phyloP scores from a whole-genome alignment of 2,113 vertebrate genomes.

The Progne subis region DNA sequence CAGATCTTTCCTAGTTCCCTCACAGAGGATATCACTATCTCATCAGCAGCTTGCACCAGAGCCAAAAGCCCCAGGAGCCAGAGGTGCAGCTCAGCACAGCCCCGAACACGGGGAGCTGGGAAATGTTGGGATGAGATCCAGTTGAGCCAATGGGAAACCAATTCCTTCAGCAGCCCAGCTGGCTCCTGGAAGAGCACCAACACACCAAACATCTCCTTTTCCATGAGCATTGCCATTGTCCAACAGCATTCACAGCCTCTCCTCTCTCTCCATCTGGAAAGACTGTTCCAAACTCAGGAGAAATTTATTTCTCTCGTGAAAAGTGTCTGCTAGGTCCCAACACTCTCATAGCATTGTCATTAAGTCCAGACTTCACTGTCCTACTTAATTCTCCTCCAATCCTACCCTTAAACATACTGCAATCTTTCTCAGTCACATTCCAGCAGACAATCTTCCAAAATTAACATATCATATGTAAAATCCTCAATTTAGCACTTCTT shows the following conservation, averaged over 20 bases:
- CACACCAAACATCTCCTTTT: neutral
- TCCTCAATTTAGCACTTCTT: conserved; percentile 1
- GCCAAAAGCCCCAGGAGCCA: neutral
- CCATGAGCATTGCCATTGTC: neutral
- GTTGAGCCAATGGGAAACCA: fast-evolving
- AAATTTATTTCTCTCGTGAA: neutral
- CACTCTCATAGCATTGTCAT: neutral
- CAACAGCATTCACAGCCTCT: neutral
- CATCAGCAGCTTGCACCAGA: neutral
- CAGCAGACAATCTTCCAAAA: neutral
- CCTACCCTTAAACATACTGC: neutral
- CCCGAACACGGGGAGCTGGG: fast-evolving
- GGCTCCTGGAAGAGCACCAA: neutral
- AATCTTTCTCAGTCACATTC: neutral
- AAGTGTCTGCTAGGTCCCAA: neutral
- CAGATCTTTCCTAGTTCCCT: neutral
- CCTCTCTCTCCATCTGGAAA: neutral
- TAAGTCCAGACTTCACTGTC: neutral
- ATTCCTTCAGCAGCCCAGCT: neutral
- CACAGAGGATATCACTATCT: neutral
- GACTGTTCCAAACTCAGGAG: neutral
- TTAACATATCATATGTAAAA: neutral
- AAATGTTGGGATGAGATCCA: neutral
- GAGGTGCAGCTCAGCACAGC: neutral
- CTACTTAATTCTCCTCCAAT: neutral